These are phyloP conservation scores for Rosalia funebris DNA, from an alignment of 2,888 invertebrate genomes.

Conservation along the genomic window DNA sequence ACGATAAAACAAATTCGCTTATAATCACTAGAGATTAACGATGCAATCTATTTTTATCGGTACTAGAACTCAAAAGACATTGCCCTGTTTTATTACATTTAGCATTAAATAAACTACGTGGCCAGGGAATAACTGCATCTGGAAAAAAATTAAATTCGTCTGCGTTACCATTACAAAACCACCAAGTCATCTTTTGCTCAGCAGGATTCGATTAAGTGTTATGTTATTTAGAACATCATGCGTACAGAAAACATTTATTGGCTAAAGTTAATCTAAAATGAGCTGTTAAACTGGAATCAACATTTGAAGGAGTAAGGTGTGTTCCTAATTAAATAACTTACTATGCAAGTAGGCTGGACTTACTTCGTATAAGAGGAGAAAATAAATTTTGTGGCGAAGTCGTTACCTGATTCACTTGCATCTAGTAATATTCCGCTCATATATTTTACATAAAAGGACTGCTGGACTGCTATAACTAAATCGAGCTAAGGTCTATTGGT, in stretches of 20 bases:
- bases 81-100: conserved; percentile 8
- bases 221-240: conserved; percentile 11
- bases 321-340: conserved; percentile 28
- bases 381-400: no score
- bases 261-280: conserved; percentile 19
- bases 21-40: neutral
- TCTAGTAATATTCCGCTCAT: no score
- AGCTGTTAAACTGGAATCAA: conserved; percentile 27
- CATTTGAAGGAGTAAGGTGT: conserved; percentile 20
- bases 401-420: no score
- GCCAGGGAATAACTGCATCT: neutral
- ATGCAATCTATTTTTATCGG: neutral
- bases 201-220: conserved; percentile 12
- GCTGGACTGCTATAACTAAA: no score
- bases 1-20: no score
- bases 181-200: conserved; percentile 2
- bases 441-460: no score
- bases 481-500: no score
- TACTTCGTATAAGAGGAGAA: conserved; percentile 3
- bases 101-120: neutral
- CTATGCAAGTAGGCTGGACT: conserved; percentile 24
- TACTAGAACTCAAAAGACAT: neutral
- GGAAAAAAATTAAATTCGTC: conserved; percentile 1
- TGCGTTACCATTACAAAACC: neutral
- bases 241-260: conserved; percentile 14